Base-by-base conservation (phyloP, 2,888 invertebrate genomes). In the Lithophane semibrunnea region DNA sequence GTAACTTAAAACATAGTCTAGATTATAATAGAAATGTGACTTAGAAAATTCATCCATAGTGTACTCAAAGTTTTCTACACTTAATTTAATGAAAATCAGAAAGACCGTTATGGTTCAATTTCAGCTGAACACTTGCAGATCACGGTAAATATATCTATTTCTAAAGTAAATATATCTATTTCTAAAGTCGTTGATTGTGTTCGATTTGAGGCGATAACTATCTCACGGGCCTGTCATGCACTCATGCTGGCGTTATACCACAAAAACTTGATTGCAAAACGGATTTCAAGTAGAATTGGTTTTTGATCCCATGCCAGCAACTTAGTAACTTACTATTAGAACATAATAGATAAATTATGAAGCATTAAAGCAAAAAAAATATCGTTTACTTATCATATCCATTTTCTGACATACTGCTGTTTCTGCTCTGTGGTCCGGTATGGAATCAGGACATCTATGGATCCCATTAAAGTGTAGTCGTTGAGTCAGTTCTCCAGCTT, bases 221-320 rank as follows among this genome's bases (percentile, higher is more conserved):
- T 61, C 49, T 64, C 75, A 79, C 78, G 60, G 47, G 29, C 73
- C 29, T 60, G 37, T 73, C 54, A 24, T 37, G 65, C 60, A 58
- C 42, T 72, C 52, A n/a, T 29, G 60, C 61, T 67, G 74, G 21
- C n/a, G 66, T 49, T 63, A n/a, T 29, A n/a, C 16, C 16, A 68
- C 60, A 81, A 83, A 86, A 85, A 77, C 29, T 24, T 66, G 49
- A 66, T 77, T 75, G 70, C 75, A 72, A 77, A 79, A 82, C 66
- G 44, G 67, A 81, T 77, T 71, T 64, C 24, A 72, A 71, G 9
- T 71, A 52, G 42, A 29, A 49, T 68, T 69, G 29, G 10, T 72
- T 61, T 81, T 56, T 54, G 42, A 5, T 24, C 47, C 2, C 44
- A n/a, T 42, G 9, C n/a, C 65, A 24, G 21, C 42, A 16, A 67